phyloP scores from a whole-genome alignment of 2,888 invertebrate genomes.

The Seladonia tumulorum region DNA sequence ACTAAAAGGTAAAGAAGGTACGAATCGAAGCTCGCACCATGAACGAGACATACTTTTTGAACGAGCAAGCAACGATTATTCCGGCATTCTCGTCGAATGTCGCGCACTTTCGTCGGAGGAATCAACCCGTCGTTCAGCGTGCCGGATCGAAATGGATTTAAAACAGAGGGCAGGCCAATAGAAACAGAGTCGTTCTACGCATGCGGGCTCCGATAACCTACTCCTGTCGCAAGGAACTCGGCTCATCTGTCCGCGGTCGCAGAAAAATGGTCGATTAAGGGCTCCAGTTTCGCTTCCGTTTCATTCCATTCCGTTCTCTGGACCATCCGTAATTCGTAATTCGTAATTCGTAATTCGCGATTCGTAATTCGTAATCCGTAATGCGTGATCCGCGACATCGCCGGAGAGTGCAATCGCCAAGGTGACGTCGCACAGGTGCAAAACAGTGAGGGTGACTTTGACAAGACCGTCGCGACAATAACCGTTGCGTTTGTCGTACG shows the following conservation, averaged over 20 bases:
- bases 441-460: constrained; percentile 1
- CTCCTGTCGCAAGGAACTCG: constrained; percentile 41
- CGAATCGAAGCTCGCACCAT: too few species aligned
- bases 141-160: constrained; percentile 54
- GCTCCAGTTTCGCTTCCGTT: constrained; percentile 2
- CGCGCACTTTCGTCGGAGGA: constrained; percentile 14
- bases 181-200: constrained; percentile 7
- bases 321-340: neutral
- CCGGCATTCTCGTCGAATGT: constrained; percentile 14
- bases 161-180: constrained; percentile 45
- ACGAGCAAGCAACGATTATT: constrained; percentile 1
- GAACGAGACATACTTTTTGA: neutral
- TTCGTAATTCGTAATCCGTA: too few species aligned
- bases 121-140: constrained; percentile 18
- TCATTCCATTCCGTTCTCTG: neutral
- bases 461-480: constrained; percentile 2
- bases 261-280: constrained; percentile 36
- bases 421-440: neutral
- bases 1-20: too few species aligned
- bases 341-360: neutral
- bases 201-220: constrained; percentile 46
- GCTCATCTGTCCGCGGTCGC: constrained; percentile 34
- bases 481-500: neutral
- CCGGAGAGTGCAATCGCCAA: neutral
- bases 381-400: neutral